Evolutionary conservation across 2,797 vertebrate species (phyloP).

Genomic region (Girardinus metallicus): DNA sequence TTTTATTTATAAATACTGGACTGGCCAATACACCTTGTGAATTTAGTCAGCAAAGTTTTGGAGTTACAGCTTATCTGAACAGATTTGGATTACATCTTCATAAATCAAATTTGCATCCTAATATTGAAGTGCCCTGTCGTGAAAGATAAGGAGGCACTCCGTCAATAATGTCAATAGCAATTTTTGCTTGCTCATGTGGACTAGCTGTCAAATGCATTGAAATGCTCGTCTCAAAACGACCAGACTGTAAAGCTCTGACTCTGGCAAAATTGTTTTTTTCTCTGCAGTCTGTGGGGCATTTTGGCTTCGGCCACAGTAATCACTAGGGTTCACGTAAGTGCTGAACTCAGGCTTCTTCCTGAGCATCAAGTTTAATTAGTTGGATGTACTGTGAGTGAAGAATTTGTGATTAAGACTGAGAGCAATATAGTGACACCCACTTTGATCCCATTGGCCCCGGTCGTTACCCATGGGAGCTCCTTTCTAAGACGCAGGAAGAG

Average conservation of each 20-base stretch:
- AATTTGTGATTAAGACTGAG: constrained; percentile 66
- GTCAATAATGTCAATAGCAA: constrained; percentile 65
- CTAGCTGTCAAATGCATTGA: constrained; percentile 29
- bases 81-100: constrained; percentile 54
- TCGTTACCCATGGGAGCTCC: constrained; percentile 66
- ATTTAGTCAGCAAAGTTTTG: constrained; percentile 49
- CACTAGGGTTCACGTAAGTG: constrained; percentile 38
- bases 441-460: constrained; percentile 63
- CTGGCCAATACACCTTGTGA: constrained; percentile 34
- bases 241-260: constrained; percentile 13
- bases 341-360: constrained; percentile 56
- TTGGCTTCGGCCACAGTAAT: constrained; percentile 32
- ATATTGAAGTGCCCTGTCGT: constrained; percentile 73
- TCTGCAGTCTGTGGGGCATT: constrained; percentile 20
- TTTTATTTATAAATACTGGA: constrained; percentile 26
- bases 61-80: constrained; percentile 52
- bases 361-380: constrained; percentile 71
- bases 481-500: constrained; percentile 63
- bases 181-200: constrained; percentile 38
- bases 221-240: constrained; percentile 28
- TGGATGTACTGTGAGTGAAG: constrained; percentile 44
- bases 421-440: constrained; percentile 59
- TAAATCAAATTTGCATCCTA: constrained; percentile 66
- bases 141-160: constrained; percentile 64
- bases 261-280: constrained; percentile 14